Evolutionary conservation across 2,888 invertebrate species (phyloP).

Genomic region (Augiades crinisus): DNA sequence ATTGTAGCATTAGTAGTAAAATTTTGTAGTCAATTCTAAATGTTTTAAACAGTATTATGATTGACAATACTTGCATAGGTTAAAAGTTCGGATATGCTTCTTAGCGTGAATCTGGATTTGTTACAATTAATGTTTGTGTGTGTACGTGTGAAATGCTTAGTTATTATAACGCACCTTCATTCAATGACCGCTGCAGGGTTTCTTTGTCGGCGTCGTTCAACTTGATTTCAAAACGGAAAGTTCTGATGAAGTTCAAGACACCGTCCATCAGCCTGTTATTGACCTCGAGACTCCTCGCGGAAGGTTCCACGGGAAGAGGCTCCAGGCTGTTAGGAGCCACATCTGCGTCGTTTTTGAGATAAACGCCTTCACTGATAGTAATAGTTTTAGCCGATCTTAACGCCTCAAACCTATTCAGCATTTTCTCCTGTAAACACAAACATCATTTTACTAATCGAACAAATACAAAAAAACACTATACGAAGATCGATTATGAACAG

Average conservation of each 20-base stretch:
- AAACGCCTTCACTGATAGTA: conserved; percentile 83
- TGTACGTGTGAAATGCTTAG: no score
- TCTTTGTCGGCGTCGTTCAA: conserved; percentile 87
- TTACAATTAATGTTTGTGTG: no score
- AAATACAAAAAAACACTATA: no score
- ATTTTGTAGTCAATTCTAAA: no score
- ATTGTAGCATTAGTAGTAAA: no score
- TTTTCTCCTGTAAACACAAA: conserved; percentile 82
- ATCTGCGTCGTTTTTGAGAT: conserved; percentile 78
- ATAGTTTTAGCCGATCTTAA: conserved; percentile 66
- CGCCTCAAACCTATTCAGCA: conserved; percentile 85
- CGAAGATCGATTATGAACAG: no score
- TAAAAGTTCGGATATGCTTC: no score
- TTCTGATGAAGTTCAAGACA: conserved; percentile 87
- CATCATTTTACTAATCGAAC: conserved; percentile 4
- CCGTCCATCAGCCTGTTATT: conserved; percentile 88
- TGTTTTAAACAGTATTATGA: no score
- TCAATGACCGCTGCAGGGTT: conserved; percentile 88
- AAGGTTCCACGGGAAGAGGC: conserved; percentile 86
- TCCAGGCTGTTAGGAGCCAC: conserved; percentile 82
- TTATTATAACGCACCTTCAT: conserved; percentile 87
- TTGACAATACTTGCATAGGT: no score
- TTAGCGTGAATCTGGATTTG: no score
- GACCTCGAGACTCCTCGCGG: conserved; percentile 86
- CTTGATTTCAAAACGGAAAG: conserved; percentile 90